phyloP scores from a whole-genome alignment of 2,888 invertebrate genomes.

The Rhogogaster chlorosoma region DNA sequence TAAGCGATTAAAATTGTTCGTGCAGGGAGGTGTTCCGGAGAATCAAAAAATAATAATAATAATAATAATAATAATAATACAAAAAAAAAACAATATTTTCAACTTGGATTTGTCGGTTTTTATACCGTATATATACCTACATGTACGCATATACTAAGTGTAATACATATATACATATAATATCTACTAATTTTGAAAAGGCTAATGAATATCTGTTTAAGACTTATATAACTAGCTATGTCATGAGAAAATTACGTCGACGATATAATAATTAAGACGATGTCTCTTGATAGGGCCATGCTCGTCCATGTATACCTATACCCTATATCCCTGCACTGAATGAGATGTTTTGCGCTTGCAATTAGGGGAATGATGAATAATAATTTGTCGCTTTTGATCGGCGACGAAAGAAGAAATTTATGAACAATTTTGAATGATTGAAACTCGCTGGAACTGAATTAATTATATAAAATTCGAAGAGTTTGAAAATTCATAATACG shows the following conservation, averaged over 20 bases:
- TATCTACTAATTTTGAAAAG: slow-evolving; percentile 11
- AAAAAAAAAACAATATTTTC: background rate
- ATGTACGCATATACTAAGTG: background rate
- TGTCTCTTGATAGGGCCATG: background rate
- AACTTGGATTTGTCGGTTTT: background rate
- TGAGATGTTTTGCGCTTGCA: background rate
- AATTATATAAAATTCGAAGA: slow-evolving; percentile 2
- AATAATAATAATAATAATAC: background rate
- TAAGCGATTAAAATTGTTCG: slow-evolving; percentile 32
- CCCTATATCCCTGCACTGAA: background rate
- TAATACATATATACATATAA: background rate
- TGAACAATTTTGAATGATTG: background rate
- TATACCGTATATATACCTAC: background rate
- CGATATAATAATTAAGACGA: background rate
- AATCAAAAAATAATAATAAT: background rate
- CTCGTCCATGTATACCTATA: background rate
- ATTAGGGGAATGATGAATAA: background rate
- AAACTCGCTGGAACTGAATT: background rate
- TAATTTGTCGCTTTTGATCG: background rate
- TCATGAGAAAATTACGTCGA: slow-evolving; percentile 6
- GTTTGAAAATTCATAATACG: background rate
- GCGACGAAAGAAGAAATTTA: background rate
- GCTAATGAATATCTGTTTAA: slow-evolving; percentile 9
- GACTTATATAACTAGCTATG: background rate
- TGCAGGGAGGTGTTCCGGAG: slow-evolving; percentile 40